These are phyloP conservation scores for Caenorhabditis uteleia DNA, from an alignment of 2,888 invertebrate species.

Conservation along the genomic window DNA sequence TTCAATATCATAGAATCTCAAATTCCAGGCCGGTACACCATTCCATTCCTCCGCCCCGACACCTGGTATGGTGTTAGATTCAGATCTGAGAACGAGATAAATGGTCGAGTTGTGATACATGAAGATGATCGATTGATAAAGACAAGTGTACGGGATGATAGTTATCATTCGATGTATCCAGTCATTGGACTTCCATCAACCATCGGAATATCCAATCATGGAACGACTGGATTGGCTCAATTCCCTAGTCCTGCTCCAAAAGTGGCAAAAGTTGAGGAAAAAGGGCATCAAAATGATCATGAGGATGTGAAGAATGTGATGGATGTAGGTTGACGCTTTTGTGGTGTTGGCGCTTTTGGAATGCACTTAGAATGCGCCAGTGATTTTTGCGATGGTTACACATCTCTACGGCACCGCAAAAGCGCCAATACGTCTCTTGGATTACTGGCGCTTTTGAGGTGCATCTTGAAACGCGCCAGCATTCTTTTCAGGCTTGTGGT, in stretches of 20 bases:
- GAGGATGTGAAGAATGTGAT: background rate
- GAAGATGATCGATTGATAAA: conserved; percentile 39
- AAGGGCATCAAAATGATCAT: background rate
- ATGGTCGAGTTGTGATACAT: conserved; percentile 28
- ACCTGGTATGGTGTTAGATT: conserved; percentile 63
- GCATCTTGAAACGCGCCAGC: background rate
- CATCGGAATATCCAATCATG: conserved; percentile 1
- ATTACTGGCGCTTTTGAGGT: conserved; percentile 8
- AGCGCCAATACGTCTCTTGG: background rate
- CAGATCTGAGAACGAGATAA: conserved; percentile 41
- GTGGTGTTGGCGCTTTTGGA: no score
- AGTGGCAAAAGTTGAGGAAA: background rate
- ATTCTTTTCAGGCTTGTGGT: no score
- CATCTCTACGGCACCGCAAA: no score
- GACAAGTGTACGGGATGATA: conserved; percentile 22
- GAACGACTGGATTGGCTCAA: background rate
- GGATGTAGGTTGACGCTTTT: no score
- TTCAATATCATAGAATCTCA: no score
- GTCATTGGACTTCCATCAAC: conserved; percentile 1
- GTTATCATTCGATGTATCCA: background rate
- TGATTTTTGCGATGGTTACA: no score
- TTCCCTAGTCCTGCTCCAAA: background rate
- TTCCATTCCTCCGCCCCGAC: conserved; percentile 64
- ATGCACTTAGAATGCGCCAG: no score
- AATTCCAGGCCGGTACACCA: conserved; percentile 63